phyloP scores from a whole-genome alignment of 2,888 invertebrate genomes.

The Teinopalpus imperialis region DNA sequence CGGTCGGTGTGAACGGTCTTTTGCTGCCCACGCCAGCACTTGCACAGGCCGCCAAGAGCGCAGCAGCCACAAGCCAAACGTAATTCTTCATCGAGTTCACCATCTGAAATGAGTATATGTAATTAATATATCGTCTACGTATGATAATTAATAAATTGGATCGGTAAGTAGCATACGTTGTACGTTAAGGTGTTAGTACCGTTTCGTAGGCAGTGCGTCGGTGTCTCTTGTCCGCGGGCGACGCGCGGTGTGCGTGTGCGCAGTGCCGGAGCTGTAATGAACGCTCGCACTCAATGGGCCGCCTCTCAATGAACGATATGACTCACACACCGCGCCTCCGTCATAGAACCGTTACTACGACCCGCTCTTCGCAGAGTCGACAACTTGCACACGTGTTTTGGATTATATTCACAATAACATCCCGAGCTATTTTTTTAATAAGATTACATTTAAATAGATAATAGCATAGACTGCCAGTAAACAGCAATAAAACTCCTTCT shows the following conservation, averaged over 20 bases:
- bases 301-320: constrained; percentile 60
- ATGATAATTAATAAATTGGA: not conserved
- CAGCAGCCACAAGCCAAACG: constrained; percentile 66
- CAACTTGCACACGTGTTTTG: constrained; percentile 54
- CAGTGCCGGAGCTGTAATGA: constrained; percentile 78
- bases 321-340: constrained; percentile 76
- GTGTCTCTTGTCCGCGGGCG: constrained; percentile 59
- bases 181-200: not conserved
- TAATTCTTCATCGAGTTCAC: constrained; percentile 66
- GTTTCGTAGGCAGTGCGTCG: constrained; percentile 64
- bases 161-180: constrained; percentile 6
- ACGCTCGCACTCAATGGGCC: constrained; percentile 76
- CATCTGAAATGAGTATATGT: constrained; percentile 60
- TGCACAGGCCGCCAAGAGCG: constrained; percentile 61
- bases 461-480: not conserved
- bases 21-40: constrained; percentile 65
- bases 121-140: constrained; percentile 2
- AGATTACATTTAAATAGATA: constrained; percentile 33
- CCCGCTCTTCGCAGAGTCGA: constrained; percentile 53
- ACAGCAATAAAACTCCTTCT: constrained; percentile 8
- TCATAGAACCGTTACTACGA: constrained; percentile 67
- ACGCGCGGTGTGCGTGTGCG: constrained; percentile 76
- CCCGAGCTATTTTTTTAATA: constrained; percentile 20
- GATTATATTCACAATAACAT: constrained; percentile 44
- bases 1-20: constrained; percentile 67